Evolutionary conservation across 2,888 invertebrate genomes (phyloP).

Genomic region (Eupithecia inturbata): DNA sequence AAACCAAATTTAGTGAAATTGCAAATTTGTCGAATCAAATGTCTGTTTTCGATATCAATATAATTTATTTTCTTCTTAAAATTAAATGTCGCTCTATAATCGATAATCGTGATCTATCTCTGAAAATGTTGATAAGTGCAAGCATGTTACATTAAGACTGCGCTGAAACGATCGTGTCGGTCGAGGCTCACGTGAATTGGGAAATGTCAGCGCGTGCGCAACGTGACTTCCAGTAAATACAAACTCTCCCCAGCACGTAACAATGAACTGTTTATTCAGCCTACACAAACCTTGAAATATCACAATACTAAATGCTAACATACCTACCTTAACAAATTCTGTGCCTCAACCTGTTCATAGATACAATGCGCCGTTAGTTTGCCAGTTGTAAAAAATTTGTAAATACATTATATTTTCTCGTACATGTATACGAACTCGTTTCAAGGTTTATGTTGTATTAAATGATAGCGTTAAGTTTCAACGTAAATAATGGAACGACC

Average conservation of each 20-base stretch:
- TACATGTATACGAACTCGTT: constrained; percentile 43
- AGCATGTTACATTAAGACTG: constrained; percentile 37
- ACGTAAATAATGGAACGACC: constrained; percentile 74
- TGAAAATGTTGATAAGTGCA: constrained; percentile 41
- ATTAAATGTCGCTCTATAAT: neutral
- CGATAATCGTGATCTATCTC: constrained; percentile 53
- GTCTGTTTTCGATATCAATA: neutral
- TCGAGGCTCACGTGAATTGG: constrained; percentile 60
- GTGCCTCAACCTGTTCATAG: constrained; percentile 43
- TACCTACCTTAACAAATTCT: neutral
- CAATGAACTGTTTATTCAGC: constrained; percentile 54
- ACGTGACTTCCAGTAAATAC: constrained; percentile 54
- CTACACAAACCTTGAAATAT: constrained; percentile 53
- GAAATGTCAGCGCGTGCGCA: constrained; percentile 57
- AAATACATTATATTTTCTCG: constrained; percentile 37
- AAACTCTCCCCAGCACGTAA: constrained; percentile 28
- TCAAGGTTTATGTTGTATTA: constrained; percentile 67
- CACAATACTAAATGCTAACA: constrained; percentile 38
- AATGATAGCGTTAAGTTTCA: constrained; percentile 58
- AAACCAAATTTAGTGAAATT: neutral
- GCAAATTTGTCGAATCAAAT: neutral
- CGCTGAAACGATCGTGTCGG: constrained; percentile 10
- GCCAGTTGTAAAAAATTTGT: constrained; percentile 45
- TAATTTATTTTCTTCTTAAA: neutral
- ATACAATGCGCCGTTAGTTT: constrained; percentile 52